These are phyloP conservation scores for Troides aeacus DNA, from an alignment of 2,888 invertebrate genomes.

Conservation along the genomic window DNA sequence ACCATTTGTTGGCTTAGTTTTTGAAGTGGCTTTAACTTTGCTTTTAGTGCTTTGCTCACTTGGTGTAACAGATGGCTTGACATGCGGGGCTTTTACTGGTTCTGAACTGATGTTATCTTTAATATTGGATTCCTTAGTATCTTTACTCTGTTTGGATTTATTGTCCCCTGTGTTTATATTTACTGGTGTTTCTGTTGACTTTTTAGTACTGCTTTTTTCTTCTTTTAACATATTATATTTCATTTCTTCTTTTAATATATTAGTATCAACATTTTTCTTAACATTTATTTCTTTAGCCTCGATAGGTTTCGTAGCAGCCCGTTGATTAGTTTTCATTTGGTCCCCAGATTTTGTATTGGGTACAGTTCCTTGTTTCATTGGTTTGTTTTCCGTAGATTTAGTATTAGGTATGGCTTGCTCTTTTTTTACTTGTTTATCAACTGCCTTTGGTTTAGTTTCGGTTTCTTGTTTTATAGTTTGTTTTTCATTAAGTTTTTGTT, in stretches of 20 bases:
- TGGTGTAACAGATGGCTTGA: constrained; percentile 32
- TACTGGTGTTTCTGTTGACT: constrained; percentile 22
- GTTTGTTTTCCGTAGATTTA: neutral
- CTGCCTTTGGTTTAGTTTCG: constrained; percentile 24
- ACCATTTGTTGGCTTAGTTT: constrained; percentile 34
- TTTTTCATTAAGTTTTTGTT: constrained; percentile 36
- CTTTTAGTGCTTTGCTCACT: constrained; percentile 32
- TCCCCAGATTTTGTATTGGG: constrained; percentile 8
- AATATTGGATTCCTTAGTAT: constrained; percentile 1
- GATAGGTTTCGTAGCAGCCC: neutral
- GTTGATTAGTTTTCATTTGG: neutral
- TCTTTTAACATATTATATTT: constrained; percentile 17
- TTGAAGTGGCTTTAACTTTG: constrained; percentile 33
- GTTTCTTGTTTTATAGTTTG: constrained; percentile 32
- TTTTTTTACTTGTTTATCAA: neutral
- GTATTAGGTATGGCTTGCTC: neutral
- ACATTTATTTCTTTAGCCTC: neutral
- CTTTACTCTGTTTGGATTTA: constrained; percentile 6
- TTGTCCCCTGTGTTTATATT: constrained; percentile 2
- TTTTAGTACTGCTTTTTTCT: constrained; percentile 17
- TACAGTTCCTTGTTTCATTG: neutral
- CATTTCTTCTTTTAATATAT: constrained; percentile 17
- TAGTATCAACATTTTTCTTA: constrained; percentile 30
- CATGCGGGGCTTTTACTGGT: constrained; percentile 19
- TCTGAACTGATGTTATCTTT: constrained; percentile 17